These are phyloP conservation scores for Melanotaenia pygmaea DNA, from an alignment of 2,797 vertebrate genomes.

Conservation along the genomic window DNA sequence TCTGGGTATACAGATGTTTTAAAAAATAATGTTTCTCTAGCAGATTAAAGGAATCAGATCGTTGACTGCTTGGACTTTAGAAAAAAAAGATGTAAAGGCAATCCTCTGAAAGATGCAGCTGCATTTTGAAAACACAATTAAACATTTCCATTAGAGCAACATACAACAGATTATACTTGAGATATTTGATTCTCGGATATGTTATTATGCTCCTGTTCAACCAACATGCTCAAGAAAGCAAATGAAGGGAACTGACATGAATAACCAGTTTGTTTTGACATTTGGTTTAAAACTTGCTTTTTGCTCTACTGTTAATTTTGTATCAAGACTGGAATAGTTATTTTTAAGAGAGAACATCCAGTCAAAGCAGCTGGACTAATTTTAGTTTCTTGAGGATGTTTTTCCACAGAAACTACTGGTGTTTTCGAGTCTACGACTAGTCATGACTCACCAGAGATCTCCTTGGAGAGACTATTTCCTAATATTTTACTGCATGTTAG, in stretches of 20 bases:
- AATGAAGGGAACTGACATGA: not conserved
- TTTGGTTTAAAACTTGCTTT: not conserved
- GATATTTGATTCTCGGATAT: too few relatives aligned
- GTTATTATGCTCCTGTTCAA: not conserved
- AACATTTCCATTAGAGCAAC: too few relatives aligned
- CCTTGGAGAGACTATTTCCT: not conserved
- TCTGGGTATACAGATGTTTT: not conserved
- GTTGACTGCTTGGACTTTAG: not conserved
- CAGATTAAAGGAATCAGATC: not conserved
- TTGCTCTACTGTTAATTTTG: not conserved
- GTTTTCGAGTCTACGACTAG: too few relatives aligned
- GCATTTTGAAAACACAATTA: not conserved
- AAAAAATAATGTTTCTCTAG: not conserved
- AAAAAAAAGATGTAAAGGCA: conserved; percentile 1
- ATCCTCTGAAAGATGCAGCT: not conserved
- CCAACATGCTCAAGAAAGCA: not conserved
- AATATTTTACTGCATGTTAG: not conserved
- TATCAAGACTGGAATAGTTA: not conserved
- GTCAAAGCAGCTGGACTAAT: not conserved
- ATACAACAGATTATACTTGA: too few relatives aligned
- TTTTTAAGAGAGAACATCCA: not conserved
- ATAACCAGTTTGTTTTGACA: not conserved
- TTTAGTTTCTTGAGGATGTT: not conserved
- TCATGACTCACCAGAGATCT: not conserved
- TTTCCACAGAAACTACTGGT: not conserved